These are phyloP conservation scores for Paedocypris sp. DNA, from an alignment of 2,113 vertebrate species.

Conservation along the genomic window DNA sequence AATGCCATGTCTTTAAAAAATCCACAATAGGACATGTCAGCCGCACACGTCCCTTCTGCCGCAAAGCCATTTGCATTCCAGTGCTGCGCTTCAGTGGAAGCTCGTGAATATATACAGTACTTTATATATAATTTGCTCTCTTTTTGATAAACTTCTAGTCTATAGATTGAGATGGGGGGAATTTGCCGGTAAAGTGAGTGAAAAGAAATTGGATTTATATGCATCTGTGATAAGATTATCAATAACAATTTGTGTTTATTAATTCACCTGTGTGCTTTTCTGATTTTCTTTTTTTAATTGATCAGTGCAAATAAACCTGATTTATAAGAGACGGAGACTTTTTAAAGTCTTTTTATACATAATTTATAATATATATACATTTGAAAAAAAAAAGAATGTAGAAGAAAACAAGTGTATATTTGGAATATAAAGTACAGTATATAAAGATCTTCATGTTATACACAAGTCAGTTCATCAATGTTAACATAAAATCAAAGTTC, in stretches of 20 bases:
- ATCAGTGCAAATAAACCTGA: too few species aligned
- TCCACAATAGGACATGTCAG: constrained; percentile 48
- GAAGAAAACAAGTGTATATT: too few species aligned
- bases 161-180: constrained; percentile 40
- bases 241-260: neutral
- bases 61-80: constrained; percentile 52
- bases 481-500: neutral
- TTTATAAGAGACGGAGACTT: too few species aligned
- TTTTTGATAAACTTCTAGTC: constrained; percentile 41
- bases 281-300: neutral
- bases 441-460: too few species aligned
- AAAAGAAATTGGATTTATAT: constrained; percentile 3
- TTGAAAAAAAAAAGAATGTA: too few species aligned
- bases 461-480: too few species aligned
- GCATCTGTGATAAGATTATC: neutral
- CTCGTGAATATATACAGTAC: constrained; percentile 45
- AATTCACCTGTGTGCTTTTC: neutral
- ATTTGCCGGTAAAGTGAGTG: neutral
- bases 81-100: constrained; percentile 40
- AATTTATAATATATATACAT: too few species aligned
- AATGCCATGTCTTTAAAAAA: constrained; percentile 62
- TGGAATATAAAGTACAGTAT: too few species aligned
- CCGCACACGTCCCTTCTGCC: constrained; percentile 33
- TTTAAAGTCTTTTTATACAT: too few species aligned
- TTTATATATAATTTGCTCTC: constrained; percentile 47